Evolutionary conservation across 2,797 vertebrate species (phyloP).

Genomic region (Taenioides sp.): DNA sequence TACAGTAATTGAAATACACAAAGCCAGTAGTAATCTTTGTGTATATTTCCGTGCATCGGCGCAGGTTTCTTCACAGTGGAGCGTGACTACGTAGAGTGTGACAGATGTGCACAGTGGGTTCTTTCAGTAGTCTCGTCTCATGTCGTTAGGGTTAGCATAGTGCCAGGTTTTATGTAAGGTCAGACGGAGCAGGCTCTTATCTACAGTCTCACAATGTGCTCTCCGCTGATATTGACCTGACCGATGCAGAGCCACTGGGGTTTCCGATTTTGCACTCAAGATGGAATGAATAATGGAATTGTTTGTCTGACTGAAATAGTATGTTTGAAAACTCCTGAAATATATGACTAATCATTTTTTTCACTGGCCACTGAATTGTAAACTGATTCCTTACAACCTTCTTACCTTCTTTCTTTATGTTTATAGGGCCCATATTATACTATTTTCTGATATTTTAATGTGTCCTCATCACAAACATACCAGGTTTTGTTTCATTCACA

Average conservation of each 20-base stretch:
- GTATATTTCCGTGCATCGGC: neutral
- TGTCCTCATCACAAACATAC: too few species aligned
- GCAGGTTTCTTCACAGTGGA: slow-evolving; percentile 10
- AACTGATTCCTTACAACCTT: too few species aligned
- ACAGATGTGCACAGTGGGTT: slow-evolving; percentile 55
- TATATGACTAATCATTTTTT: neutral
- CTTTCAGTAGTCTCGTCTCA: slow-evolving; percentile 25
- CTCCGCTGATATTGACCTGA: slow-evolving; percentile 34
- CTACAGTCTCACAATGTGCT: slow-evolving; percentile 43
- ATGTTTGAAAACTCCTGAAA: too few species aligned
- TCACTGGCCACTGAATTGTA: neutral
- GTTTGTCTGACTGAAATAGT: too few species aligned
- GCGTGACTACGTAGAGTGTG: slow-evolving; percentile 24
- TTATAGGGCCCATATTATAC: too few species aligned
- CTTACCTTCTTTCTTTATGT: too few species aligned
- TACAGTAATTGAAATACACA: too few species aligned
- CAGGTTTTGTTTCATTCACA: too few species aligned
- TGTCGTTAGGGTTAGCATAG: slow-evolving; percentile 25
- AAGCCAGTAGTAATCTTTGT: neutral
- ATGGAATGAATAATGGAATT: too few species aligned
- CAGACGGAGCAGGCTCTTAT: slow-evolving; percentile 48
- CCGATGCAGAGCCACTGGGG: slow-evolving; percentile 12
- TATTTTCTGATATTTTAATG: too few species aligned
- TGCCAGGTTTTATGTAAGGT: slow-evolving; percentile 21
- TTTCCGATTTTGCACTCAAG: neutral